Percentiles rank a stretch among this genome's conserved stretches.
Evolutionary conservation across 2,113 vertebrate species (phyloP).

Genomic region (Scytalopus superciliaris): DNA sequence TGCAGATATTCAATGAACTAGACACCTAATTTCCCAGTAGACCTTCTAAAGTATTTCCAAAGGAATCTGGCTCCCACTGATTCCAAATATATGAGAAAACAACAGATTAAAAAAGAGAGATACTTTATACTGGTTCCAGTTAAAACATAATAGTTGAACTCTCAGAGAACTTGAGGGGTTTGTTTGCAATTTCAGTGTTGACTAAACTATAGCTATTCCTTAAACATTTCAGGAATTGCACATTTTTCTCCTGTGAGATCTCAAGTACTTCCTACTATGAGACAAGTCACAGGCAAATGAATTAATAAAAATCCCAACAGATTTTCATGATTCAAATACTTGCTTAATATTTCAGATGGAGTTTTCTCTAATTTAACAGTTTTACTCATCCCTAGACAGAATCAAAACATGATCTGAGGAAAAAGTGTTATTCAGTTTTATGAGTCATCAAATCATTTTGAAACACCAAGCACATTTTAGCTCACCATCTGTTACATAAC

Average conservation of each 20-base stretch:
- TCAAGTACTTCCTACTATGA: not conserved
- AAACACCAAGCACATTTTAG: not conserved
- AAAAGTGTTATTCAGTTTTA: conserved; percentile 18
- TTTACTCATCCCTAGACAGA: conserved; percentile 41
- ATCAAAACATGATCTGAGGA: conserved; percentile 2
- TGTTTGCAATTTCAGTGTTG: not conserved
- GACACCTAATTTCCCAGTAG: not conserved
- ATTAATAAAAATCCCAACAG: not conserved
- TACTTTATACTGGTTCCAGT: not conserved
- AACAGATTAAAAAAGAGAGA: not conserved
- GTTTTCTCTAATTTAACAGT: not conserved
- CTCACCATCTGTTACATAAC: conserved; percentile 56
- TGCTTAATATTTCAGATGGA: not conserved
- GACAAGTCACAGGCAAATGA: not conserved
- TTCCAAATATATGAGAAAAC: conserved; percentile 14
- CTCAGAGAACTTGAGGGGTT: not conserved
- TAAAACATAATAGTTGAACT: conserved; percentile 3
- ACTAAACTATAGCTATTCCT: not conserved
- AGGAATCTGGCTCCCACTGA: not conserved
- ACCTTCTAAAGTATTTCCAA: not conserved
- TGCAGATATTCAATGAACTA: not conserved
- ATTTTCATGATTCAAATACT: not conserved
- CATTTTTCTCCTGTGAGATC: not conserved
- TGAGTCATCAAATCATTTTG: conserved; percentile 39
- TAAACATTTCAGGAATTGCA: not conserved